These are phyloP conservation scores for Spheniscus humboldti DNA, from an alignment of 2,797 vertebrate genomes.

Conservation along the genomic window DNA sequence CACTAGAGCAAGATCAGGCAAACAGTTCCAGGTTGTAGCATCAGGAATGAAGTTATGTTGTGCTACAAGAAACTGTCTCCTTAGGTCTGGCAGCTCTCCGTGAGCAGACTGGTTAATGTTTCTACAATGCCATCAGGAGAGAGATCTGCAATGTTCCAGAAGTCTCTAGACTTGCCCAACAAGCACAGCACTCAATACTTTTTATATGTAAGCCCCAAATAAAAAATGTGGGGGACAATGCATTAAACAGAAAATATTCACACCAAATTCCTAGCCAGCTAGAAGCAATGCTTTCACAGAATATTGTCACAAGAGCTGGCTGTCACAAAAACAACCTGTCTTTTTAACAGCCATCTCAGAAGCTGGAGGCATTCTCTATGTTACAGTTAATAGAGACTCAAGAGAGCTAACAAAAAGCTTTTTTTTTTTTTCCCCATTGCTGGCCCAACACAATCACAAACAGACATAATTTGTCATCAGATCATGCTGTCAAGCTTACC, in stretches of 20 bases:
- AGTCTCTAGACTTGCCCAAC: background rate
- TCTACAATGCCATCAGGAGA: background rate
- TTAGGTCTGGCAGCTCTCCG: background rate
- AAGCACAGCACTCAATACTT: background rate
- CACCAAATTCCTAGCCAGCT: background rate
- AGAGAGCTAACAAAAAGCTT: background rate
- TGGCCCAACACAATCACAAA: background rate
- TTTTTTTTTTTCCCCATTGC: background rate
- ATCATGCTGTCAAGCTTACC: background rate
- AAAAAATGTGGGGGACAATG: background rate
- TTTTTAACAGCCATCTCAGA: background rate
- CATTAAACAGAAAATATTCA: background rate
- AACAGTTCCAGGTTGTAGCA: background rate
- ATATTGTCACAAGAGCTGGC: background rate
- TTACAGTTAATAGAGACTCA: conserved; percentile 2
- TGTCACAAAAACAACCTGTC: conserved; percentile 3
- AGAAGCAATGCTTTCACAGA: background rate
- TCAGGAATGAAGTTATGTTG: background rate
- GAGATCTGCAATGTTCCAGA: background rate
- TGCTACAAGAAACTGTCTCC: background rate
- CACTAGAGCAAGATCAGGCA: background rate
- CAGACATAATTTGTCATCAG: background rate
- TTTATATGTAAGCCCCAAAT: background rate
- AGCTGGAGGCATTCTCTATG: background rate
- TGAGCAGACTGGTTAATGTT: background rate